Percentiles rank a stretch among this genome's conserved stretches.
Conservation (phyloP, 2,888 invertebrate genomes). For the Tridacna gigas region DNA sequence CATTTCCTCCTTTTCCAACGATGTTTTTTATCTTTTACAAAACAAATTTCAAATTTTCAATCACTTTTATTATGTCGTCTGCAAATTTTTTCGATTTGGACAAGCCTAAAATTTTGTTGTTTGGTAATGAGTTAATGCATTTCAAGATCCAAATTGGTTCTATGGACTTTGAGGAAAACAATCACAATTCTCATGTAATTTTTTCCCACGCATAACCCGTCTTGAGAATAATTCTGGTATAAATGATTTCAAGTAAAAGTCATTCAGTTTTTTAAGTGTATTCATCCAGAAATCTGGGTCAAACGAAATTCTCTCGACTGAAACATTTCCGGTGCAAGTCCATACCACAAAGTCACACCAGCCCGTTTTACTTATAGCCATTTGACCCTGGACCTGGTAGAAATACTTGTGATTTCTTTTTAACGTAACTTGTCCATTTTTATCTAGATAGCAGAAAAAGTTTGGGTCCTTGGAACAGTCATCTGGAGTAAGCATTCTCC, state of each 20-base stretch:
- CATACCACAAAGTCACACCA: conserved; percentile 55
- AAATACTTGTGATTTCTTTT: conserved; percentile 43
- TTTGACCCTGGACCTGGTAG: conserved; percentile 43
- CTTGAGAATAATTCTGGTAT: conserved; percentile 40
- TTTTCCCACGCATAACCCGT: too few relatives aligned
- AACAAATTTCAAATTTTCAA: too few relatives aligned
- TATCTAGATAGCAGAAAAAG: conserved; percentile 33
- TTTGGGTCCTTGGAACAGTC: conserved; percentile 1
- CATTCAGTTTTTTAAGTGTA: conserved; percentile 21
- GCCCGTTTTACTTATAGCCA: conserved; percentile 31
- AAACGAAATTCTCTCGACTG: conserved; percentile 42
- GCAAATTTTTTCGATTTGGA: too few relatives aligned
- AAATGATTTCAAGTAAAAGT: conserved; percentile 27
- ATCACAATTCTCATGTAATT: too few relatives aligned
- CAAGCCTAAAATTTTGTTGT: too few relatives aligned
- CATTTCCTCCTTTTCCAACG: too few relatives aligned
- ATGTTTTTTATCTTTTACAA: too few relatives aligned
- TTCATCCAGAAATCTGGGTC: conserved; percentile 34
- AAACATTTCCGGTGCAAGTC: conserved; percentile 34
- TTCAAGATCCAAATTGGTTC: too few relatives aligned
- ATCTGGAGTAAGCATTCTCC: not conserved
- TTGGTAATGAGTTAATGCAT: too few relatives aligned
- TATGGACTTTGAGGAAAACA: too few relatives aligned
- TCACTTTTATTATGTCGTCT: too few relatives aligned
- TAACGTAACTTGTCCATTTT: conserved; percentile 1